A percentile compares a stretch with the other conserved stretches of the same genome.
Conservation (phyloP, 2,113 vertebrate genomes). For the Myiozetetes cayanensis region DNA sequence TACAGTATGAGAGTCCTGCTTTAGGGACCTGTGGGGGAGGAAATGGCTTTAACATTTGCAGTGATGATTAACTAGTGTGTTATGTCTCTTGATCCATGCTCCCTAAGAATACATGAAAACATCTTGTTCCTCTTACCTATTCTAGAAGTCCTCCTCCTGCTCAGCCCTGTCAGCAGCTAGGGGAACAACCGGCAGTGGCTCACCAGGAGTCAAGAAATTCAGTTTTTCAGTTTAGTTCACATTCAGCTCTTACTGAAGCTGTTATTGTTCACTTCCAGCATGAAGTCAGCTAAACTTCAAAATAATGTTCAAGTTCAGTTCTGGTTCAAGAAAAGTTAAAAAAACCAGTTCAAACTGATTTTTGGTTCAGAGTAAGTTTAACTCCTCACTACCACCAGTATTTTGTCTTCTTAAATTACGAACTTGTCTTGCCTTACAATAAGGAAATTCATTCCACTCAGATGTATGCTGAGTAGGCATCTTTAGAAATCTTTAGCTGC, state of each 20-base stretch:
- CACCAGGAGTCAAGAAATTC: not conserved
- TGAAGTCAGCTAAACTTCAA: conserved; percentile 15
- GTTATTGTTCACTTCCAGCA: conserved; percentile 27
- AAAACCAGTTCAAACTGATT: not conserved
- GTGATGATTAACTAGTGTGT: conserved; percentile 34
- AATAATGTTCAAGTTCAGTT: conserved; percentile 24
- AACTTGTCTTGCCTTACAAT: not conserved
- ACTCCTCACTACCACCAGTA: not conserved
- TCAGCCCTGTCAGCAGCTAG: not conserved
- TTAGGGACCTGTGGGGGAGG: conserved; percentile 36
- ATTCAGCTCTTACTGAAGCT: not conserved
- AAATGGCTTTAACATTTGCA: conserved; percentile 51
- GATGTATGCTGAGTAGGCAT: not conserved
- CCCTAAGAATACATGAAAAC: conserved; percentile 15
- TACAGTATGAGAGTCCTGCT: not conserved
- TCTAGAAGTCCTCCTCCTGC: not conserved
- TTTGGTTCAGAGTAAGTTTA: conserved; percentile 18
- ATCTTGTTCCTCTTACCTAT: conserved; percentile 3
- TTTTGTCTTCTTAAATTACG: not conserved
- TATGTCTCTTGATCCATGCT: conserved; percentile 28
- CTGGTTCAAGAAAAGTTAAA: conserved; percentile 37
- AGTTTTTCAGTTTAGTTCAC: not conserved
- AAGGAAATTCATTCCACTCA: conserved; percentile 14
- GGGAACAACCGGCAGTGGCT: not conserved
- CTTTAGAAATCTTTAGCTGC: not conserved